phyloP scores from a whole-genome alignment of 2,113 vertebrate genomes.

The Sclerurus mexicanus region DNA sequence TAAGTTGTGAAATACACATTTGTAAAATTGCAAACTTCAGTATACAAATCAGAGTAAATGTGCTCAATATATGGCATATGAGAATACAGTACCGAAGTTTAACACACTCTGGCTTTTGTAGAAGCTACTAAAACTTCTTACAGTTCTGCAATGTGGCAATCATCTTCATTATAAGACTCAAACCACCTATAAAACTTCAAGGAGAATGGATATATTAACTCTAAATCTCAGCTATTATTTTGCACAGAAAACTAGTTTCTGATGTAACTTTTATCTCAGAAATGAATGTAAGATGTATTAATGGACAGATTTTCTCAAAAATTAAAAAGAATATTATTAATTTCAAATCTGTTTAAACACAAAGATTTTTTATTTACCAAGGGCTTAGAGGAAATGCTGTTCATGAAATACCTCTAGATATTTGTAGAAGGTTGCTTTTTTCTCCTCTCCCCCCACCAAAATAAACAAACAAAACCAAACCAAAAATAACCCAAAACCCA shows the following conservation, averaged over 20 bases:
- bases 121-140: not conserved
- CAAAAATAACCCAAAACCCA: not conserved
- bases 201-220: not conserved
- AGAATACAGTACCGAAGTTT: not conserved
- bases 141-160: not conserved
- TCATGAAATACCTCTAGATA: not conserved
- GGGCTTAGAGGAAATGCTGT: not conserved
- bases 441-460: not conserved
- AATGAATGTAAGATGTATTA: not conserved
- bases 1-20: fast-evolving
- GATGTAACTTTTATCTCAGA: not conserved
- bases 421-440: not conserved
- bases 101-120: not conserved
- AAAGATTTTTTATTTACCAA: not conserved
- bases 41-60: not conserved
- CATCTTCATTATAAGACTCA: not conserved
- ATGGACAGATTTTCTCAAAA: not conserved
- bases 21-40: not conserved
- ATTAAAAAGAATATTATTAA: not conserved
- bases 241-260: not conserved
- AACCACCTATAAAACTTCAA: not conserved
- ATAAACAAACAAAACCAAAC: not conserved
- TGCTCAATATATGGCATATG: not conserved
- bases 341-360: not conserved
- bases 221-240: not conserved